These are phyloP conservation scores for human DNA, from an alignment of 2,113 vertebrate species.

Conservation along the genomic window GRCh38 chr11:100106001-100106500, in stretches of 20 bases:
- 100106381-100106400: background rate
- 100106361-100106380: background rate
- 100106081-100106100: background rate
- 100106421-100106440: background rate
- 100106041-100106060: background rate
- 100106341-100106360: background rate
- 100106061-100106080: background rate
- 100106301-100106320: background rate
- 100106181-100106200: background rate
- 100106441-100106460: background rate
- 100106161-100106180: background rate
- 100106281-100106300: background rate
- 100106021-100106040: background rate
- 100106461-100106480: background rate
- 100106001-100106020: background rate
- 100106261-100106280: background rate
- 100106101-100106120: background rate
- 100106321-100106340: background rate
- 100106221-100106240: background rate
- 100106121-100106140: background rate
- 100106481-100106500: background rate
- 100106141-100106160: background rate
- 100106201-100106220: background rate
- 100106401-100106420: background rate
- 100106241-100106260: background rate